Evolutionary conservation across 2,113 vertebrate genomes (phyloP), one percentile per base, ranked within the genome.

Genomic region (Lamprotornis superbus): DNA sequence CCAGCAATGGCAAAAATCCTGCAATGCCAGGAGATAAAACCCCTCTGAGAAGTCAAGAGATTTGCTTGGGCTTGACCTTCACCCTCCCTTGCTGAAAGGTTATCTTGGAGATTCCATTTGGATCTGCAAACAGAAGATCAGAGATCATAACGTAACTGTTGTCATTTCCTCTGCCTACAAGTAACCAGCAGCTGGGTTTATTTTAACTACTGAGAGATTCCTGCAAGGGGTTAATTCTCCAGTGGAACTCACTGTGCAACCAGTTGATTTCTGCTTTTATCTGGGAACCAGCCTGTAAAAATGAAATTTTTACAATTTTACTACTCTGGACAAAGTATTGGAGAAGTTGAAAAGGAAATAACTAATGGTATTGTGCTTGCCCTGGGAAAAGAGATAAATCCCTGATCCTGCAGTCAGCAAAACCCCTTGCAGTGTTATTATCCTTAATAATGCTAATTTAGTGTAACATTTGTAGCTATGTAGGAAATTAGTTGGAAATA

Each of bases 171-270:
- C 80, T 94, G 80, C 90, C 95, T 92, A 4, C 71, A 57, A 91
- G 68, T 46, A 90, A 75, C 71, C 76, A 86, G 79, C 93, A 93
- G 90, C 92, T 96, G 94, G 74, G 47, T 95, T 96, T 95, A 23
- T 96, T 94, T 91, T 87, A 81, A 95, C 86, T 90, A 15, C 90
- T 75, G 93, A 60, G 69, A 44, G 86, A 37, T 86, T 90, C 90
- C 73, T 93, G 60, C 1, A 6, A 46, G 64, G 76, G 65, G 64
- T 67, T 90, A 75, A 88, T 96, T 93, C 88, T 94, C 82, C 85
- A 87, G 47, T 15, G 3, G 33, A 88, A 53, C 65, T n/a, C 44
- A 12, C 86, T 57, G 25, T 86, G 79, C 85, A 83, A 56, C 71
- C 53, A 24, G 61, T 71, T 92, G 83, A 49, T 74, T 94, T 56